Evolutionary conservation across 1,140 invertebrate genomes (phyloP).

Genomic region (Gerris buenoi): DNA sequence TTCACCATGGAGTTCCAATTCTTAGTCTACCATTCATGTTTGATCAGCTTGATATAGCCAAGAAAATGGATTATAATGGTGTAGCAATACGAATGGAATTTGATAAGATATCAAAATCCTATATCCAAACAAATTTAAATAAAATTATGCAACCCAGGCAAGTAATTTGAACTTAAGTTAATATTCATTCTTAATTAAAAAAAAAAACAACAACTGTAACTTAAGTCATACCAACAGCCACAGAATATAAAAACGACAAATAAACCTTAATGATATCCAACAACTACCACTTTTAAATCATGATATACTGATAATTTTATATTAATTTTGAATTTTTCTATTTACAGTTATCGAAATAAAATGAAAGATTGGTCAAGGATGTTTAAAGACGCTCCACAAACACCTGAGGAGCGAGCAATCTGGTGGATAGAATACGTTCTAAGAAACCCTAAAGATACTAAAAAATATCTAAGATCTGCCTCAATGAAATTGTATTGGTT

Average conservation of each 20-base stretch:
- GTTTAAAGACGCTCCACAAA: not conserved
- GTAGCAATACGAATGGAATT: not conserved
- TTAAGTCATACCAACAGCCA: too few relatives aligned
- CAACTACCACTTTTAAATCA: too few relatives aligned
- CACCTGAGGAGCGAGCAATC: not conserved
- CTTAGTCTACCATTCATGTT: conserved; percentile 33
- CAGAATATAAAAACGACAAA: too few relatives aligned
- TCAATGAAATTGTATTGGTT: not conserved
- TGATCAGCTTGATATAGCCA: conserved; percentile 25
- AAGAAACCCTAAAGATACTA: not conserved
- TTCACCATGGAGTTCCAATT: conserved; percentile 33
- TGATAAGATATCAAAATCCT: not conserved
- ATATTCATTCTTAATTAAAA: too few relatives aligned
- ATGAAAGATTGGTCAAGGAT: not conserved
- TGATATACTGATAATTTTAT: too few relatives aligned
- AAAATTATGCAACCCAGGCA: too few relatives aligned
- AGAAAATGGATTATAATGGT: not conserved
- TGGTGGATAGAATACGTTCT: not conserved
- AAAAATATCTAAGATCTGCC: not conserved
- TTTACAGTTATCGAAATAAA: not conserved
- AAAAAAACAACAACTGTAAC: too few relatives aligned
- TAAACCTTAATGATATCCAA: too few relatives aligned
- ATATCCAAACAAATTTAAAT: not conserved
- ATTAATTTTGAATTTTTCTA: too few relatives aligned
- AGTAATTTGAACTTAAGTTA: too few relatives aligned